Percentiles rank a stretch among this genome's conserved stretches.
phyloP scores from a whole-genome alignment of 2,888 invertebrate genomes.

The Pseudococcus longispinus region DNA sequence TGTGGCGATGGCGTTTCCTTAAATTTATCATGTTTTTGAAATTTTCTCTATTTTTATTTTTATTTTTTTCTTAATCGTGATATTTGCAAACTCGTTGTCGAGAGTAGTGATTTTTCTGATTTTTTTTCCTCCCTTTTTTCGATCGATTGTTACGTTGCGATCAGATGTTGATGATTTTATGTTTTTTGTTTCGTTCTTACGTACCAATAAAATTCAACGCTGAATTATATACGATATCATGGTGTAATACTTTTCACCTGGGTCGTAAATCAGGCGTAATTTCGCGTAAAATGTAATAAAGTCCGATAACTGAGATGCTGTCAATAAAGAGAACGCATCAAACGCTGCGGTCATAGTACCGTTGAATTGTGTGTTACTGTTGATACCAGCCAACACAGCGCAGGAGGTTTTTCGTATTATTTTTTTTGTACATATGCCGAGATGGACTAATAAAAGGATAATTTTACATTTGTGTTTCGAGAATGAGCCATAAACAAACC shows the following conservation, averaged over 20 bases:
- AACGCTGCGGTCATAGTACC: constrained; percentile 12
- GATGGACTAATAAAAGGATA: not conserved
- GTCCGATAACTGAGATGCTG: not conserved
- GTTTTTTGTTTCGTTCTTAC: not conserved
- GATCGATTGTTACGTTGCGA: too few species aligned
- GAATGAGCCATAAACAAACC: constrained; percentile 10
- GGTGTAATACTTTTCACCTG: not conserved
- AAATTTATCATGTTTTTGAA: not conserved
- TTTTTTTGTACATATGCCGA: not conserved
- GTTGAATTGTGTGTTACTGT: constrained; percentile 25
- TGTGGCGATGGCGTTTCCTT: not conserved
- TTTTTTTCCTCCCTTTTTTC: too few species aligned
- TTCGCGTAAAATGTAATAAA: constrained; percentile 41
- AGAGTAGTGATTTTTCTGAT: not conserved
- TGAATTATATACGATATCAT: not conserved
- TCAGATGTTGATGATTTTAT: not conserved
- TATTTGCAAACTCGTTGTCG: not conserved
- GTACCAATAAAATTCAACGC: not conserved
- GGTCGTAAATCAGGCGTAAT: constrained; percentile 36
- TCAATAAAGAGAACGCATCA: constrained; percentile 32
- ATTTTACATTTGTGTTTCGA: not conserved
- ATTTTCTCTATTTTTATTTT: not conserved
- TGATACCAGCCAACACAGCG: not conserved
- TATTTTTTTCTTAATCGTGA: not conserved
- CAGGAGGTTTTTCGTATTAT: not conserved